Percentiles rank a stretch among this genome's conserved stretches.
These are phyloP conservation scores for Neocrepidodera transversa DNA, from an alignment of 2,888 invertebrate species.

Conservation along the genomic window DNA sequence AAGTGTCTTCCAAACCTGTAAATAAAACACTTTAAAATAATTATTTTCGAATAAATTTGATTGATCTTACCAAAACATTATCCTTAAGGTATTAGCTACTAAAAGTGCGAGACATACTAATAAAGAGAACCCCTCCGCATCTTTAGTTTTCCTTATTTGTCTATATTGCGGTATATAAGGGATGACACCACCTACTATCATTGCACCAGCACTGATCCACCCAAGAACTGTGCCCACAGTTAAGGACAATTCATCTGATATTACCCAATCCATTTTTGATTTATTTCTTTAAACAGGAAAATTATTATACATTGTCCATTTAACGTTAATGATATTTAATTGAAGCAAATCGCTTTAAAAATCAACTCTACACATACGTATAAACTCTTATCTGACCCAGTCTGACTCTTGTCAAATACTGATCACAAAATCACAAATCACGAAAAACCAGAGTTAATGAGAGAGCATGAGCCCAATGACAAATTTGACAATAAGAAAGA, in stretches of 20 bases:
- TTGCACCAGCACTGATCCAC: constrained; percentile 84
- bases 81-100: constrained; percentile 94
- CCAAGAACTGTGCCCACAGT: constrained; percentile 79
- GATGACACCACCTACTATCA: constrained; percentile 94
- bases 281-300: constrained; percentile 33
- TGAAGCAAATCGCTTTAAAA: constrained; percentile 10
- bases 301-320: constrained; percentile 17
- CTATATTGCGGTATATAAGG: constrained; percentile 96
- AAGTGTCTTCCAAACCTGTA: constrained; percentile 97
- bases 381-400: too few relatives aligned
- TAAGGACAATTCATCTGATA: constrained; percentile 76
- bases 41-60: constrained; percentile 17
- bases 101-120: constrained; percentile 95
- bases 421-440: too few relatives aligned
- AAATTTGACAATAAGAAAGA: too few relatives aligned
- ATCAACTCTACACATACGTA: too few relatives aligned
- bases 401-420: too few relatives aligned
- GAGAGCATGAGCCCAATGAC: too few relatives aligned
- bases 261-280: constrained; percentile 76
- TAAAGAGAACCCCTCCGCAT: constrained; percentile 96
- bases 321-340: too few relatives aligned
- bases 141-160: constrained; percentile 88
- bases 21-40: constrained; percentile 24
- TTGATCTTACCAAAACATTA: constrained; percentile 92
- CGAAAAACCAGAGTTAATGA: too few relatives aligned